Evolutionary conservation across 2,797 vertebrate species (phyloP), one percentile per base, ranked within the genome.

Genomic region (Rhincodon typus): DNA sequence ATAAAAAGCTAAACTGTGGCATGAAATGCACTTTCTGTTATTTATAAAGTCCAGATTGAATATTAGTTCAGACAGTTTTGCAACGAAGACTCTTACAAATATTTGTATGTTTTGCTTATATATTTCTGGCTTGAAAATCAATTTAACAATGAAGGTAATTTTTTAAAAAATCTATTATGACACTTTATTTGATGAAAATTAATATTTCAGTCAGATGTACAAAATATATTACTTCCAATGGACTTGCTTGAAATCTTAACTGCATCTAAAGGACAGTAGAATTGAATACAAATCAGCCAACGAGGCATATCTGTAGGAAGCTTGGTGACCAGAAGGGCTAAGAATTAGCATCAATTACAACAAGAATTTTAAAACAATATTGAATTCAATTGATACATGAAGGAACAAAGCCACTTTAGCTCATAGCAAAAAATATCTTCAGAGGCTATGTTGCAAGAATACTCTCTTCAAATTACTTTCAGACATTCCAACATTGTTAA

Each of bases 311-410:
- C 86, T 13, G 5, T 57, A 0, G 27, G 46, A 57, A 53, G 86
- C 25, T 1, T 27, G 2, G 50, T 53, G 10, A 4, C 79, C 38
- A 21, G n/a, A 23, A 19, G 13, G 27, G 30, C 50, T 30, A 57
- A 57, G 86, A 84, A 46, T 25, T 84, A 84, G 21, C 82, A 84
- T 46, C 42, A 3, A 27, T 88, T 57, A 34, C 25, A 57, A 34
- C 86, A 57, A 53, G 12, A 88, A 88, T 88, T 88, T 53, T 88
- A 88, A 88, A 88, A 57, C 53, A 84, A 84, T 46, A 46, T 84
- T 84, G 21, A 46, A 84, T 42, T 42, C 38, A 5, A 42, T 7
- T 42, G 19, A 82, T 42, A 38, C 38, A 57, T 57, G 86, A 2
- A 27, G 86, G 57, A 88, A 88, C 50, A 88, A 34, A 57, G 15